phyloP scores from a whole-genome alignment of 2,113 vertebrate genomes.

The Gopherus evgoodei region DNA sequence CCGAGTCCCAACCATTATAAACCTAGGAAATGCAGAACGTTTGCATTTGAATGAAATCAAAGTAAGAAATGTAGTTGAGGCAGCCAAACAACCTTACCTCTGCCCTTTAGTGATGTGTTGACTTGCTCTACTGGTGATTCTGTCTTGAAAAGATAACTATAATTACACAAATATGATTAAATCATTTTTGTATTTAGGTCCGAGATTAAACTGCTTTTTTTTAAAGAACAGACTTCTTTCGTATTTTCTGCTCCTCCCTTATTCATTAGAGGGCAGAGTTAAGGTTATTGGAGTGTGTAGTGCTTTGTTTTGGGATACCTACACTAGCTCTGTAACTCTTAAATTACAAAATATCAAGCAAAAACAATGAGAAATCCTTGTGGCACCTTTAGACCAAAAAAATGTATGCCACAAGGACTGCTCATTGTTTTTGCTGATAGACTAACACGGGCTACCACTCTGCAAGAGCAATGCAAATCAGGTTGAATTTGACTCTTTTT shows the following conservation, averaged over 20 bases:
- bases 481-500: neutral
- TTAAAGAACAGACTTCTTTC: rapidly evolving
- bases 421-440: too few relatives aligned
- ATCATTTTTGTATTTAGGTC: neutral
- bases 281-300: rapidly evolving
- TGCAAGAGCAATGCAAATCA: neutral
- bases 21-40: neutral
- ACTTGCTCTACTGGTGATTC: neutral
- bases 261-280: neutral
- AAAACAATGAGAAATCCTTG: too few relatives aligned
- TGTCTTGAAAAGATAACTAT: neutral
- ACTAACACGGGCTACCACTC: too few relatives aligned
- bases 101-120: neutral
- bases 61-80: rapidly evolving
- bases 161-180: neutral
- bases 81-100: neutral
- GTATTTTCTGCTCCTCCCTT: neutral
- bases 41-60: neutral
- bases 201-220: neutral
- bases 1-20: neutral
- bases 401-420: too few relatives aligned
- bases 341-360: neutral
- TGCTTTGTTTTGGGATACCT: neutral
- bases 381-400: too few relatives aligned
- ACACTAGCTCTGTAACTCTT: neutral